These are phyloP conservation scores for Furcifer pardalis DNA, from an alignment of 2,797 vertebrate genomes.

Conservation along the genomic window DNA sequence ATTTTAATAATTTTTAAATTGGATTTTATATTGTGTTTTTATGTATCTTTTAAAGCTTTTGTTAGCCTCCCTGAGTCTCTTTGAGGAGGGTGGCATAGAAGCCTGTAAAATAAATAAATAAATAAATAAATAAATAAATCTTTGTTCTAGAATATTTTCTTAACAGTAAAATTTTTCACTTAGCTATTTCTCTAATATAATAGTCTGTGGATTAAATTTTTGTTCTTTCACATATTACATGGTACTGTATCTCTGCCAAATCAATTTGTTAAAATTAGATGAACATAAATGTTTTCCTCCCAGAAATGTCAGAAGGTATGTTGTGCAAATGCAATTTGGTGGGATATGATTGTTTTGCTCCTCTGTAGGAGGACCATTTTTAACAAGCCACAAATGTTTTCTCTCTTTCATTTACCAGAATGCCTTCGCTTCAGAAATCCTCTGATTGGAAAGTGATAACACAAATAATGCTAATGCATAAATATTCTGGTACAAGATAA, in stretches of 20 bases:
- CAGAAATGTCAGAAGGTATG: neutral
- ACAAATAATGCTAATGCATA: neutral
- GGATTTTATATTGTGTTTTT: too few species aligned
- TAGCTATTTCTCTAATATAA: neutral
- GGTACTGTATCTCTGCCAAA: neutral
- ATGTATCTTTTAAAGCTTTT: too few species aligned
- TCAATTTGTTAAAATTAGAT: neutral
- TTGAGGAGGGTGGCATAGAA: too few species aligned
- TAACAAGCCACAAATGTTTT: neutral
- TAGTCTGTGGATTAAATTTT: neutral
- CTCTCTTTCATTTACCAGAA: neutral
- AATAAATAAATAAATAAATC: too few species aligned
- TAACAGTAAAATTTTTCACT: neutral
- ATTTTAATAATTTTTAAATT: too few species aligned
- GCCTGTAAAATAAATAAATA: too few species aligned
- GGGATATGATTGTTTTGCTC: neutral
- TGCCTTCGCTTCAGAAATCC: neutral
- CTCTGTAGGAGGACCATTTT: neutral
- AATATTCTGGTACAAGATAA: neutral
- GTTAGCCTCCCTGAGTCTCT: too few species aligned
- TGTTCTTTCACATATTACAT: neutral
- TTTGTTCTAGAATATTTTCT: neutral
- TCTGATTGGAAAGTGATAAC: neutral
- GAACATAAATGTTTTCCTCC: neutral
- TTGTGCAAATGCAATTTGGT: neutral